Base-by-base conservation (phyloP, 2,113 vertebrate genomes). In the Coregonus clupeaformis region DNA sequence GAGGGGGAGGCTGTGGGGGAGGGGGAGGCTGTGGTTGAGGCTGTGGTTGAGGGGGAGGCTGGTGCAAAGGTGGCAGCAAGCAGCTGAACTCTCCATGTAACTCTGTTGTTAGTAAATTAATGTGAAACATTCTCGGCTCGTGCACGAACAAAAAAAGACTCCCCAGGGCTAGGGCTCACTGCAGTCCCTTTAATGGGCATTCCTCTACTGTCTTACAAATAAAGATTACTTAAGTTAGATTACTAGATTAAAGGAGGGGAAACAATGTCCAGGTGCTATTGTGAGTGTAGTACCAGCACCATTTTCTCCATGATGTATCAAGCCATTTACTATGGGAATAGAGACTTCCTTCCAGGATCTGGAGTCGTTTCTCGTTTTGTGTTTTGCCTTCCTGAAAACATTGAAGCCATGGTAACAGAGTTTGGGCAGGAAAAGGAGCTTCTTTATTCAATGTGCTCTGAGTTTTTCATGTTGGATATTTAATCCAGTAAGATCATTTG, bases 301-400 rank as follows among this genome's bases (percentile, higher is more conserved):
- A 20, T 30, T 32, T 29, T 68, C 6, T 12, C 65, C 30, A 6
- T 47, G 20, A 42, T 16, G 22, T 24, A n/a, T n/a, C 67, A 47
- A 3, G n/a, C n/a, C n/a, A 7, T 30, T 32, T 32, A 68, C 67
- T n/a, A 18, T 68, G 20, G 12, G 67, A 68, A 45, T 5, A 47
- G 32, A 22, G 67, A n/a, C 67, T 68, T 68, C 67, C 67, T 68
- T n/a, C 42, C 36, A 24, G n/a, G 29, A 16, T 30, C 65, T 67
- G 30, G 18, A 5, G 25, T 32, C 18, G 18, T 47, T 22, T 42
- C 36, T 42, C 36, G 7, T 42, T 42, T 42, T 68, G 3, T 42
- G 67, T 45, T 68, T 27, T 47, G 42, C 12, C 67, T 47, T 68
- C 67, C 67, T 68, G 67, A 30, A 68, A 45, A 68, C 36, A 68